Evolutionary conservation across 2,797 vertebrate species (phyloP).

Genomic region (Gephyroberyx darwinii): DNA sequence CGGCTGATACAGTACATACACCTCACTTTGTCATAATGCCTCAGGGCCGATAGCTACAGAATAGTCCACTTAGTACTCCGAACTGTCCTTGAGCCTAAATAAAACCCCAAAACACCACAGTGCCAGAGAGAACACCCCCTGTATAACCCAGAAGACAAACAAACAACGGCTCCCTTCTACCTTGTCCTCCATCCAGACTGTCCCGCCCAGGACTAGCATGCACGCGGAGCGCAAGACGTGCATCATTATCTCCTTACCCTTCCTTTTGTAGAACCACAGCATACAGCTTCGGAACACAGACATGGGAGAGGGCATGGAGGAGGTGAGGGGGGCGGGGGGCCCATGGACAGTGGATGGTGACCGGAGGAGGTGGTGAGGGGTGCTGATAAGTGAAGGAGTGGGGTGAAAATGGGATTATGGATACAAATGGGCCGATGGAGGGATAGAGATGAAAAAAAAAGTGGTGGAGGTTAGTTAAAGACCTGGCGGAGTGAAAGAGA

Average conservation of each 20-base stretch:
- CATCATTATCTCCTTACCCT: constrained; percentile 89
- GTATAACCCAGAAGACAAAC: constrained; percentile 58
- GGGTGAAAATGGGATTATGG: constrained; percentile 74
- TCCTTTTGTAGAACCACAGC: constrained; percentile 98
- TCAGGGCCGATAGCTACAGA: not conserved
- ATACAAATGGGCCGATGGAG: constrained; percentile 80
- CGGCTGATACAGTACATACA: not conserved
- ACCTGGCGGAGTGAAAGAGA: constrained; percentile 75
- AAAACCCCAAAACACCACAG: constrained; percentile 25
- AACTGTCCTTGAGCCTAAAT: constrained; percentile 43
- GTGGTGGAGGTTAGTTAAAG: constrained; percentile 87
- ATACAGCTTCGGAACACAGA: constrained; percentile 99
- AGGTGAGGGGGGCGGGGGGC: constrained; percentile 72
- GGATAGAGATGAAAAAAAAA: constrained; percentile 81
- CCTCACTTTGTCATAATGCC: not conserved
- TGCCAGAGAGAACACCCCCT: constrained; percentile 37
- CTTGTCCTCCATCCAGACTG: constrained; percentile 24
- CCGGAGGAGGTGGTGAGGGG: constrained; percentile 46
- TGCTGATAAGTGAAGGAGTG: constrained; percentile 49
- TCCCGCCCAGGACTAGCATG: constrained; percentile 53
- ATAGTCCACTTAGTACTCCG: not conserved
- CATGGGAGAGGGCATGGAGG: constrained; percentile 97
- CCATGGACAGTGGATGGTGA: constrained; percentile 74
- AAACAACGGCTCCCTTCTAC: constrained; percentile 46
- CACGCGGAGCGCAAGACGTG: constrained; percentile 67